Conservation (phyloP, 1,140 invertebrate genomes). For the Trissolcus basalis region DNA sequence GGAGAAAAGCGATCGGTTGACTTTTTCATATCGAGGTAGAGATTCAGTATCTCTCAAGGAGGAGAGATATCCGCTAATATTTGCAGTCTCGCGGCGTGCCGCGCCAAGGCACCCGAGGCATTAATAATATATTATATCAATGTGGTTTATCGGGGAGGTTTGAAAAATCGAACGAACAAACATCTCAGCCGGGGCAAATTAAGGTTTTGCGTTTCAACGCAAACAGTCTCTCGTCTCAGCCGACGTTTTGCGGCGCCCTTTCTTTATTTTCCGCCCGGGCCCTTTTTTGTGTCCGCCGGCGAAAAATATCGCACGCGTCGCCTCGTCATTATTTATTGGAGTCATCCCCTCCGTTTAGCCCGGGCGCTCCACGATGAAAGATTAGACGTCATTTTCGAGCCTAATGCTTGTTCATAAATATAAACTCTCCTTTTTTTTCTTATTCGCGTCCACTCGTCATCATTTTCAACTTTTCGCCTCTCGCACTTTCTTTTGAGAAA, state of each 20-base stretch:
- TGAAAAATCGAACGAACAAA: constrained; percentile 69
- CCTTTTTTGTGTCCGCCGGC: constrained; percentile 52
- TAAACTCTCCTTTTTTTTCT: constrained; percentile 9
- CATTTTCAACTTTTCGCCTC: background rate
- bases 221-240: constrained; percentile 66
- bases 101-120: constrained; percentile 68
- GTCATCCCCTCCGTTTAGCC: constrained; percentile 30
- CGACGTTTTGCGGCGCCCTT: constrained; percentile 36
- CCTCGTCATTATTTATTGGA: constrained; percentile 39
- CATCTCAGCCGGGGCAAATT: constrained; percentile 39
- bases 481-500: constrained; percentile 7
- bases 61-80: constrained; percentile 66
- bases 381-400: constrained; percentile 36
- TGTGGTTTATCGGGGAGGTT: constrained; percentile 61
- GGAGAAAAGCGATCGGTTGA: constrained; percentile 12
- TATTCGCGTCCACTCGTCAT: constrained; percentile 3
- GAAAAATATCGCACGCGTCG: constrained; percentile 65
- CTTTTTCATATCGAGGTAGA: constrained; percentile 2
- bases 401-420: constrained; percentile 24
- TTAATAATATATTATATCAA: constrained; percentile 77
- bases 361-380: constrained; percentile 33
- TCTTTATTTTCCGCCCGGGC: constrained; percentile 46
- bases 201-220: constrained; percentile 74
- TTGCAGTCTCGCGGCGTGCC: constrained; percentile 71
- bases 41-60: constrained; percentile 12